Evolutionary conservation across 2,888 invertebrate genomes (phyloP), one percentile per base, ranked within the genome.

Genomic region (Ochropleura leucogaster): DNA sequence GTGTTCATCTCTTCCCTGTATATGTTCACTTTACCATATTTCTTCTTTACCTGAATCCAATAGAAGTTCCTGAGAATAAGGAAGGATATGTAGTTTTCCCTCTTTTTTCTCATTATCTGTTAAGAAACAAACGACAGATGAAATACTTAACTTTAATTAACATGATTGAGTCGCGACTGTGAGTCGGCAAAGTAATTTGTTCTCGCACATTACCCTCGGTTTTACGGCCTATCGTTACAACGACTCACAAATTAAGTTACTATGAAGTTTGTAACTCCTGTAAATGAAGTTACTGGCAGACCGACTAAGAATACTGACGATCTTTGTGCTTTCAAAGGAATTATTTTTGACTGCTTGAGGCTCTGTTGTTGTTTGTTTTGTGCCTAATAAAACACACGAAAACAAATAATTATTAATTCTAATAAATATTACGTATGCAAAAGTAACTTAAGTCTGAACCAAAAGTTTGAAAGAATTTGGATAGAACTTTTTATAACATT

Each of bases 201-300:
- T 88, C 76, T 67, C 75, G 83, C 74, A 76, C 78, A 79, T 83
- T 83, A 78, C 73, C 59, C 81, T 55, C 79, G 65, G 86, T 79
- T 87, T 83, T 81, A 87, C 82, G 69, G 78, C 74, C 83, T 76
- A 80, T 80, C 78, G 81, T 88, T 77, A 88, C 75, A 73, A 78
- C 72, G 70, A 77, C 67, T 74, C 70, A 44, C 85, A 81, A 87
- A 88, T 88, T 83, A 83, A 88, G 68, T 85, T 85, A 75, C 76
- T 68, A 80, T 79, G 80, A 78, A 87, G 79, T 87, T 88, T 66
- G 70, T 53, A 85, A 88, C 85, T 88, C 79, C 47, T 62, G 74
- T 84, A 77, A 83, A 85, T 76, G 65, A 74, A 82, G 77, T 80
- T 84, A 77, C 59, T 51, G 51, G 42, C 65, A 64, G 63, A 49